Evolutionary conservation across 1,140 invertebrate genomes (phyloP), one percentile per base, ranked within the genome.

Genomic region (Antheraea pernyi): DNA sequence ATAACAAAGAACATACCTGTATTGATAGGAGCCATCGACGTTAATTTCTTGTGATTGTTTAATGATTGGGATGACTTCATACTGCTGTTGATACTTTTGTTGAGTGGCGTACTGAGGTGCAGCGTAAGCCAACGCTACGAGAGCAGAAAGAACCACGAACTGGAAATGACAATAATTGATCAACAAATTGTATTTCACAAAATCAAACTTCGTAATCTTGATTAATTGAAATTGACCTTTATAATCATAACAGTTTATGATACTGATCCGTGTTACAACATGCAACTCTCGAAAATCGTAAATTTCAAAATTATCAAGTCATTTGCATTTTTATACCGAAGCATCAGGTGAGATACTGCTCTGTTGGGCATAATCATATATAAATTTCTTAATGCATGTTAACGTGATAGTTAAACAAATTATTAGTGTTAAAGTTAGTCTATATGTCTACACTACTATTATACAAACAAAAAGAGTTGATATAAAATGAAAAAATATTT

Each of bases 1-100:
- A 53, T 53, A 53, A 53, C 1, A 16, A 53, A 53, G 13, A 16
- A 53, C 13, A 86, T 85, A 94, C 94, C 89, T 94, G 89, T 94
- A 96, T 80, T 95, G 94, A 83, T 95, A 96, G 11, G 94, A 94
- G 69, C 95, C 95, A 84, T 95, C 95, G 66, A 92, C 93, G 78
- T 95, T 95, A 9, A 95, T 93, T 80, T 95, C 94, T 77, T 94
- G 94, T 37, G 93, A 83, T 82, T 95, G 94, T 67, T 91, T 91
- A 9, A 95, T 11, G 67, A 95, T 95, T 4, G 93, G 86, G 6
- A 95, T 93, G 18, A 80, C 76, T 77, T 86, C 83, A 68, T 81
- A 82, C 48, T 88, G 80, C n/a, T 71, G 73, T 66, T 81, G 86
- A 69, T 63, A 79, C 59, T 86, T 74, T 59, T 85, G 79, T 59